Percentiles rank a stretch among this genome's conserved stretches.
Evolutionary conservation across 2,888 invertebrate genomes (phyloP).

Genomic region (Eupithecia vulgata): DNA sequence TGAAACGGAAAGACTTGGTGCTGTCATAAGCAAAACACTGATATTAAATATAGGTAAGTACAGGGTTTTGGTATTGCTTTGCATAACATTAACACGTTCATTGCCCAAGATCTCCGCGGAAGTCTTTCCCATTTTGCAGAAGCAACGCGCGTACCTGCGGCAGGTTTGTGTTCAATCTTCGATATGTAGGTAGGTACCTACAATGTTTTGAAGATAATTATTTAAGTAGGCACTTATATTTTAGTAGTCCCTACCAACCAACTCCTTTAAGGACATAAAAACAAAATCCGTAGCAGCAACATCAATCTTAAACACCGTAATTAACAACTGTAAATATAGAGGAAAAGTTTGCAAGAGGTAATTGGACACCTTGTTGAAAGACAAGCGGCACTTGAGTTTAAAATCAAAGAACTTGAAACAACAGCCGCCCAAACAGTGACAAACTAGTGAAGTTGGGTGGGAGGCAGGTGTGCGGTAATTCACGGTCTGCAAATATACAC

Average conservation of each 20-base stretch:
- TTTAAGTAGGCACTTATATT: neutral
- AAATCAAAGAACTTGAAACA: constrained; percentile 34
- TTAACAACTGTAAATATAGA: constrained; percentile 13
- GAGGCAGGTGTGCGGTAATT: constrained; percentile 43
- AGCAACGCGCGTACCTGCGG: too few relatives aligned
- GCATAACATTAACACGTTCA: neutral
- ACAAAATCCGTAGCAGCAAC: constrained; percentile 1
- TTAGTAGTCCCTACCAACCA: neutral
- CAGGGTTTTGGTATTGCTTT: neutral
- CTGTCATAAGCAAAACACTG: neutral
- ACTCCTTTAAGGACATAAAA: neutral
- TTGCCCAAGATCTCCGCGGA: too few relatives aligned
- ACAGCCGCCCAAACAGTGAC: constrained; percentile 34
- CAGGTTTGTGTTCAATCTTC: neutral
- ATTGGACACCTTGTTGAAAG: constrained; percentile 19
- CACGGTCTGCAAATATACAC: constrained; percentile 31
- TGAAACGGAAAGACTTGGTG: neutral
- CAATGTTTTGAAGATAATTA: neutral
- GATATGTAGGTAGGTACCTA: too few relatives aligned
- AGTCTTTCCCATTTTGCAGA: too few relatives aligned
- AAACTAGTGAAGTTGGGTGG: constrained; percentile 36
- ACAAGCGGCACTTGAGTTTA: constrained; percentile 18
- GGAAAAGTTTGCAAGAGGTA: constrained; percentile 28
- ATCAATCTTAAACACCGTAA: constrained; percentile 7
- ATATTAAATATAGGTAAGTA: neutral